Evolutionary conservation across 2,888 invertebrate genomes (phyloP).

Genomic region (Aquatica leii): DNA sequence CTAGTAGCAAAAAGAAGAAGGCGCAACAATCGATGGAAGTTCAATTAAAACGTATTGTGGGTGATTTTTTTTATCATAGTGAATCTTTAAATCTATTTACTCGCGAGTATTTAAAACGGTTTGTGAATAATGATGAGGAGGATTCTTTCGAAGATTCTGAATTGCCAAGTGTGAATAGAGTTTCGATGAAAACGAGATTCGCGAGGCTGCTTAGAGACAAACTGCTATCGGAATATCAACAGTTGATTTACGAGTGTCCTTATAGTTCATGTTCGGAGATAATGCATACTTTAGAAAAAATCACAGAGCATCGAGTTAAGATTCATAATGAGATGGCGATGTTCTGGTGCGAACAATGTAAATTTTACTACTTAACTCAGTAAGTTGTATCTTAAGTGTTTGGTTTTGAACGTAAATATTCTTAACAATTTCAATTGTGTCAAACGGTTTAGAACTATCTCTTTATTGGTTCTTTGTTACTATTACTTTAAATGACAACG

Average conservation of each 20-base stretch:
- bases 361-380: conserved; percentile 35
- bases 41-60: conserved; percentile 15
- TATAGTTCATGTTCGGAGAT: conserved; percentile 12
- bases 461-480: too few species aligned
- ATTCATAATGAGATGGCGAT: conserved; percentile 38
- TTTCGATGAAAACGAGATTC: conserved; percentile 25
- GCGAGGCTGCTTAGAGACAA: conserved; percentile 20
- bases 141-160: neutral
- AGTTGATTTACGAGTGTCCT: conserved; percentile 23
- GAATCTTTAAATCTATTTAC: conserved; percentile 19
- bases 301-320: conserved; percentile 36
- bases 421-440: too few species aligned
- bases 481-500: too few species aligned
- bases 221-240: conserved; percentile 16
- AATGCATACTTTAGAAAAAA: conserved; percentile 23
- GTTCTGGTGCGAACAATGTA: conserved; percentile 40
- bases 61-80: conserved; percentile 20
- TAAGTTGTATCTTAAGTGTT: too few species aligned
- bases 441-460: too few species aligned
- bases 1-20: conserved; percentile 12
- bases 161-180: neutral
- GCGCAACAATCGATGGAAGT: conserved; percentile 3
- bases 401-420: too few species aligned
- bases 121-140: neutral
- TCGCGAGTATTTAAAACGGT: conserved; percentile 15